phyloP scores from a whole-genome alignment of 2,888 invertebrate genomes.

The Crepidodera aurea region DNA sequence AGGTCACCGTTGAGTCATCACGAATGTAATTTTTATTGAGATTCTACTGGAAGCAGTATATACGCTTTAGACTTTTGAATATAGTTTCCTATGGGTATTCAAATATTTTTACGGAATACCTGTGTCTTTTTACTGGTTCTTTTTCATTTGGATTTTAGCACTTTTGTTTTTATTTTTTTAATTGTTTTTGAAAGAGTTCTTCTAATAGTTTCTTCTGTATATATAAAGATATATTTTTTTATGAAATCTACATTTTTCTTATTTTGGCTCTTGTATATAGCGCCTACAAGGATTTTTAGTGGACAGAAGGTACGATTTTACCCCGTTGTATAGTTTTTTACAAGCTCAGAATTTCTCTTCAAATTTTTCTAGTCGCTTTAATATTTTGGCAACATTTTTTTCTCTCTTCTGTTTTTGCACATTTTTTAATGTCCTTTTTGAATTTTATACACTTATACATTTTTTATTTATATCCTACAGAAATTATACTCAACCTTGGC shows the following conservation, averaged over 20 bases:
- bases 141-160: no score
- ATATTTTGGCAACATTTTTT: neutral
- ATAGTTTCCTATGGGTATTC: neutral
- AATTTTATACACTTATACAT: neutral
- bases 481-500: neutral
- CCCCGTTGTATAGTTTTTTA: neutral
- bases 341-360: neutral
- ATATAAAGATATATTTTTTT: constrained; percentile 20
- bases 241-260: neutral
- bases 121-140: neutral
- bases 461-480: no score
- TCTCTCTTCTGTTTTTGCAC: neutral
- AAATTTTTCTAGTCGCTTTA: neutral
- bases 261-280: constrained; percentile 18
- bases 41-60: constrained; percentile 21
- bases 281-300: neutral
- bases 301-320: constrained; percentile 2
- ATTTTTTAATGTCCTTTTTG: neutral
- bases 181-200: neutral
- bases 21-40: constrained; percentile 89
- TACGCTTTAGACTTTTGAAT: constrained; percentile 22
- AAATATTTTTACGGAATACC: no score
- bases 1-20: constrained; percentile 84
- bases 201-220: constrained; percentile 9
- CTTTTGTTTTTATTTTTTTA: constrained; percentile 1